Base-by-base conservation (phyloP, 92 coral and sea anemone species). In the Micromussa lordhowensis region DNA sequence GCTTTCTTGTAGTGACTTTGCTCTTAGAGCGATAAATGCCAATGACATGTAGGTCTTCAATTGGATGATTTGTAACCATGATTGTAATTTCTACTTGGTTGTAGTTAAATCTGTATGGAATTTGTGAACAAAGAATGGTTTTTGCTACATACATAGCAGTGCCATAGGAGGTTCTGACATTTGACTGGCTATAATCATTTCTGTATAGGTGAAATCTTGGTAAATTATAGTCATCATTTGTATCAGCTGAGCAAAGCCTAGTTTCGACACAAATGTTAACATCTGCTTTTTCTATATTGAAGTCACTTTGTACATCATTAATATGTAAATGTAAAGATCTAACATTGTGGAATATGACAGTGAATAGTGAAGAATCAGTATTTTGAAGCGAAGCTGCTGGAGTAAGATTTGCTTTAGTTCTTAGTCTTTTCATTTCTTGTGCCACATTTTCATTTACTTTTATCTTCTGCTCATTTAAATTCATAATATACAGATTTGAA, bases 221-320 rank as follows among this genome's bases (percentile, higher is more conserved):
- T 16, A 93, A 18, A 15, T 81, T n/a, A 75, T 88, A 93, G 34
- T 31, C 48, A 31, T 82, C 86, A 93, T 79, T 74, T 32, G 24
- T 32, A 70, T 94, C 94, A 53, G 31, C 21, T 34, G 79, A 66
- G 48, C 96, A 94, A 74, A 88, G 83, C 48, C 68, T 75, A 35
- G 96, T 89, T 84, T 94, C 93, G 58, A 73, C 96, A 94, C 80
- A 94, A 78, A 94, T 92, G 81, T 92, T 94, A 0, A 92, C 86
- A 78, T 91, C 83, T 68, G 94, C 78, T 69, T 80, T 69, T 48
- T 77, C 72, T 1, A 84, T n/a, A 31, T 78, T 54, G 63, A 63
- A 78, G 59, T 78, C 88, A 84, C 72, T 84, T 61, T 29, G 53
- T 22, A 88, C 82, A 87, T 87, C 86, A 24, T 87, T 19, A 64